Percentiles rank a stretch among this genome's conserved stretches.
Evolutionary conservation across 2,888 invertebrate species (phyloP).

Genomic region (Lacanobia wlatinum): DNA sequence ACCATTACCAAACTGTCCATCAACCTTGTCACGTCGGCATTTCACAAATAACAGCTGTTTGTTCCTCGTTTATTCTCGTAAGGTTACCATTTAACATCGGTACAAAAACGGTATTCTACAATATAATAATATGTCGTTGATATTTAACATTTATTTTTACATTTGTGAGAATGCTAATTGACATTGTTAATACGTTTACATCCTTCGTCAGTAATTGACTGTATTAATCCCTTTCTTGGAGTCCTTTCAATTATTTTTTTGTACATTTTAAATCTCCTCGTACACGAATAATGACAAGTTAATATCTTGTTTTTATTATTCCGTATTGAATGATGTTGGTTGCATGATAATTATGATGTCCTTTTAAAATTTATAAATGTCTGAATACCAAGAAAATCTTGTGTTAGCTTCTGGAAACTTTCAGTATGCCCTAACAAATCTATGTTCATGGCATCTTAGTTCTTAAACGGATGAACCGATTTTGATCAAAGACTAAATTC

Average conservation of each 20-base stretch:
- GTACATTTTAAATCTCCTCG: background rate
- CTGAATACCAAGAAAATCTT: background rate
- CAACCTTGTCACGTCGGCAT: conserved; percentile 46
- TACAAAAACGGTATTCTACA: conserved; percentile 51
- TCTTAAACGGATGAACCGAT: too few relatives aligned
- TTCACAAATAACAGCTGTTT: conserved; percentile 43
- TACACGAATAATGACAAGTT: background rate
- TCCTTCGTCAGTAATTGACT: conserved; percentile 36
- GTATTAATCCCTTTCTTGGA: conserved; percentile 24
- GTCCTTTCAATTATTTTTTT: conserved; percentile 19
- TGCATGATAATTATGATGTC: background rate
- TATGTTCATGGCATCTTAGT: too few relatives aligned
- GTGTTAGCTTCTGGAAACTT: too few relatives aligned
- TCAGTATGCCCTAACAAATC: too few relatives aligned
- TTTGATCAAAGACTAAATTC: too few relatives aligned
- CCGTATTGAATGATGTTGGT: background rate
- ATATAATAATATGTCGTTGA: conserved; percentile 47
- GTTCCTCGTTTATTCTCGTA: conserved; percentile 52
- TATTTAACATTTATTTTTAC: conserved; percentile 50
- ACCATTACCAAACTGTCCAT: conserved; percentile 5
- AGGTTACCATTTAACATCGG: conserved; percentile 55
- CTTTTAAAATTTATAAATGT: background rate
- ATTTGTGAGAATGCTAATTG: conserved; percentile 31
- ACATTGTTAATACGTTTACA: conserved; percentile 24
- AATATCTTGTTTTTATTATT: background rate